Percentiles rank a stretch among this genome's conserved stretches.
phyloP scores from a whole-genome alignment of 2,113 vertebrate genomes.

The Thryonomys swinderianus region DNA sequence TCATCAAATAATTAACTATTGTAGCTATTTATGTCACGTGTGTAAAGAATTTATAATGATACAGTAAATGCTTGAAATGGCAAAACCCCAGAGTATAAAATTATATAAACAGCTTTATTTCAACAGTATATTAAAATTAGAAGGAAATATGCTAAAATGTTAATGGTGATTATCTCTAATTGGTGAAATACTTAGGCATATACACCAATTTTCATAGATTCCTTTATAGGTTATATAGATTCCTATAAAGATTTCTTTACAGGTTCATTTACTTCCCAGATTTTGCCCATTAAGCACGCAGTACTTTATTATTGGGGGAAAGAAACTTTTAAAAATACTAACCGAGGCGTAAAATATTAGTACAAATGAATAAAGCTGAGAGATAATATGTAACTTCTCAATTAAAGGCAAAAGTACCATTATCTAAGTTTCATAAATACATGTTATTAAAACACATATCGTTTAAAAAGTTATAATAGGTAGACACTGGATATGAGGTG shows the following conservation, averaged over 20 bases:
- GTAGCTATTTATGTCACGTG: neutral
- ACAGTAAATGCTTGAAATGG: neutral
- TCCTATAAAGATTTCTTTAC: neutral
- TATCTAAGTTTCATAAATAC: constrained; percentile 31
- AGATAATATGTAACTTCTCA: constrained; percentile 22
- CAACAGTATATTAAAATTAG: neutral
- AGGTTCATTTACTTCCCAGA: neutral
- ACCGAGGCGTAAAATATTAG: neutral
- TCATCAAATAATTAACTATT: neutral
- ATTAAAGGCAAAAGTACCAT: constrained; percentile 17
- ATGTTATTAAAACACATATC: neutral
- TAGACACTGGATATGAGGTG: neutral
- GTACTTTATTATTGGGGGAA: constrained; percentile 15
- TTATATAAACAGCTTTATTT: constrained; percentile 7
- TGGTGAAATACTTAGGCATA: neutral
- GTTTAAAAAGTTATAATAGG: neutral
- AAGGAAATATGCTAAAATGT: neutral
- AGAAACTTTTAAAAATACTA: neutral
- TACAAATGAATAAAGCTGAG: constrained; percentile 37
- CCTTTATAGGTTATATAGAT: neutral
- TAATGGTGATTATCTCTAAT: neutral
- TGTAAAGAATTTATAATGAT: neutral
- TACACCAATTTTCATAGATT: neutral
- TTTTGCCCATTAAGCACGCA: neutral
- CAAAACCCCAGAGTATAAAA: neutral